Evolutionary conservation across 53 echinoderm and acorn worm species (phyloP).

Genomic region (Echinarachnius parma): DNA sequence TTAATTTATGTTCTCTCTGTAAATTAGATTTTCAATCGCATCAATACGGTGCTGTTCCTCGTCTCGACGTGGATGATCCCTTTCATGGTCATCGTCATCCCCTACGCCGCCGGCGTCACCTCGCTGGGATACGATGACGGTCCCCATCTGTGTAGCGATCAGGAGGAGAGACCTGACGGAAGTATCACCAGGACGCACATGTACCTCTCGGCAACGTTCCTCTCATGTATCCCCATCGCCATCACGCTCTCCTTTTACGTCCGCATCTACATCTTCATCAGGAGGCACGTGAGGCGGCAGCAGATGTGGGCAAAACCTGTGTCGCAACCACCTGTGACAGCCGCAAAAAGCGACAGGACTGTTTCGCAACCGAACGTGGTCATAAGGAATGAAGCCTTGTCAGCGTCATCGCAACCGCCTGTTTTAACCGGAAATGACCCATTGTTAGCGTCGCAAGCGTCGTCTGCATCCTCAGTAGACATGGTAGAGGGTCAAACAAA

Average conservation of each 20-base stretch:
- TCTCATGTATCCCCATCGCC: conserved; percentile 11
- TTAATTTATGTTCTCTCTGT: too few species aligned
- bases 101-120: conserved; percentile 8
- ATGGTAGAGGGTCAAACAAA: too few species aligned
- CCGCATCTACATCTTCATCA: conserved; percentile 14
- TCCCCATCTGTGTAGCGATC: conserved; percentile 21
- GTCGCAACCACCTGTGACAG: neutral
- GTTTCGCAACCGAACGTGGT: neutral
- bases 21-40: conserved; percentile 16
- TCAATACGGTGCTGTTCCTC: conserved; percentile 1
- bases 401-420: too few species aligned
- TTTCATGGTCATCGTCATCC: conserved; percentile 35
- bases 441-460: too few species aligned
- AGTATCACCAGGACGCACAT: too few species aligned
- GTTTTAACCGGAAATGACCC: too few species aligned
- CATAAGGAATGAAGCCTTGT: too few species aligned
- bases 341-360: neutral
- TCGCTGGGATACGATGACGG: conserved; percentile 24
- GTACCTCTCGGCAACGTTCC: conserved; percentile 7
- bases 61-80: conserved; percentile 18
- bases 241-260: conserved; percentile 15
- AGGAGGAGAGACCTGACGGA: conserved; percentile 27
- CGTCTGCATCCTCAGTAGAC: too few species aligned
- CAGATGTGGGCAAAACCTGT: neutral
- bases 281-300: conserved; percentile 6